Base-by-base conservation (phyloP, 2,797 vertebrate species). In the Sebastes taczanowskii region DNA sequence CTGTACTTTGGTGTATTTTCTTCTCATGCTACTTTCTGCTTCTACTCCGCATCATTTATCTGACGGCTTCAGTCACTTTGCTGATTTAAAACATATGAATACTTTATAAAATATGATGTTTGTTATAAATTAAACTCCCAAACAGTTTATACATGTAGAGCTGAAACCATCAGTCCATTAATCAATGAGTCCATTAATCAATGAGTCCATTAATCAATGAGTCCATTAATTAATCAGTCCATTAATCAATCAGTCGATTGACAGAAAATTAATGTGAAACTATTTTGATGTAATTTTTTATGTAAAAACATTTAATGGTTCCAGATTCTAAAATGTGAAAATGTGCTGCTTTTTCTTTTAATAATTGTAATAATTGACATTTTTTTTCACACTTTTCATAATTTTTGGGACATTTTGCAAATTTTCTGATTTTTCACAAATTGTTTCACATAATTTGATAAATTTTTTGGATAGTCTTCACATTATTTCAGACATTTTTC, bases 181-280 rank as follows among this genome's bases (percentile, higher is more conserved):
- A 23, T 23, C 23, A 23, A 23, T 23, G 0, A 34, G 32, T 34
- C 10, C 1, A 32, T 32, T 32, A 32, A 32, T 32, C 9, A 32
- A 10, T 32, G 0, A 34, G 32, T 34, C 32, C 0, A 34, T 34
- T 34, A 34, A 34, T 34, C 4, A 34, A 11, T 34, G 0, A 11
- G 32, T 34, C 10, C 3, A 13, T 35, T 35, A 38, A 38, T 38
- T 2, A 38, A 13, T 38, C 1, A 38, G 35, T 38, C 35, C 4
- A 14, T 38, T 38, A 38, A 46, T 46, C 16, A 46, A 46, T 46
- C 16, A 46, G 16, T 46, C 16, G 11, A 56, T n/a, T 13, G 5
- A 6, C 55, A 14, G 55, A 25, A 56, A 56, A 23, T 56, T 11
- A 6, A 25, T 25, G 22, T 46, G 42, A 20, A 46, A 46, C 42